Conservation (phyloP, 2,113 vertebrate genomes). For the Platanista minor region DNA sequence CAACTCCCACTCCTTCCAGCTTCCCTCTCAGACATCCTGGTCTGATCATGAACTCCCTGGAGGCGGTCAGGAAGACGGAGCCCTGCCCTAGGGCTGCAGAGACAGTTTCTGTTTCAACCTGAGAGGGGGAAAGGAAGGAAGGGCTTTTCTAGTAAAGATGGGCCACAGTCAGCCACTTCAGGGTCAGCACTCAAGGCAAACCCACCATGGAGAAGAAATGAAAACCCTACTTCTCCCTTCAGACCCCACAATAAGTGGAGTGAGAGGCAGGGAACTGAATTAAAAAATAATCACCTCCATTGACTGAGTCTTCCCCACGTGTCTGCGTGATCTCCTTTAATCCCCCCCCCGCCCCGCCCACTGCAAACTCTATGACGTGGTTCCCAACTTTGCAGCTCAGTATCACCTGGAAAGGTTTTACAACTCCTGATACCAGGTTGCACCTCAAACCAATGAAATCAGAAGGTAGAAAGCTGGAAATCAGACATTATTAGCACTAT, state of each 20-base stretch:
- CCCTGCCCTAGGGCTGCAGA: neutral
- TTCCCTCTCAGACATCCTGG: neutral
- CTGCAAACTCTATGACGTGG: rapidly evolving
- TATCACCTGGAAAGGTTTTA: neutral
- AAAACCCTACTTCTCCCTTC: neutral
- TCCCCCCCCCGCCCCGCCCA: too few species aligned
- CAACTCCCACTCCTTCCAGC: neutral
- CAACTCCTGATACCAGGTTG: neutral
- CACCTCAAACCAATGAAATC: neutral
- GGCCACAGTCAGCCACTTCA: neutral
- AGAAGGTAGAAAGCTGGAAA: neutral
- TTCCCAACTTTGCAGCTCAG: neutral
- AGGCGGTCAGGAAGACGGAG: neutral
- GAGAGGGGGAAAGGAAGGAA: too few species aligned
- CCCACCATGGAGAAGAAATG: neutral
- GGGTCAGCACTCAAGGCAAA: neutral
- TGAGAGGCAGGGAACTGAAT: neutral
- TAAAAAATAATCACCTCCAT: neutral
- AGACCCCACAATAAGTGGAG: neutral
- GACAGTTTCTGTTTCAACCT: too few species aligned
- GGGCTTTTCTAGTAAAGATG: neutral
- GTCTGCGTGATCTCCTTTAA: neutral
- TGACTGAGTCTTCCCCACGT: neutral
- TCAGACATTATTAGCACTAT: too few species aligned
- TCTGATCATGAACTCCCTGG: neutral